Evolutionary conservation across 2,888 invertebrate genomes (phyloP), one percentile per base, ranked within the genome.

Genomic region (Anoncus sp.): DNA sequence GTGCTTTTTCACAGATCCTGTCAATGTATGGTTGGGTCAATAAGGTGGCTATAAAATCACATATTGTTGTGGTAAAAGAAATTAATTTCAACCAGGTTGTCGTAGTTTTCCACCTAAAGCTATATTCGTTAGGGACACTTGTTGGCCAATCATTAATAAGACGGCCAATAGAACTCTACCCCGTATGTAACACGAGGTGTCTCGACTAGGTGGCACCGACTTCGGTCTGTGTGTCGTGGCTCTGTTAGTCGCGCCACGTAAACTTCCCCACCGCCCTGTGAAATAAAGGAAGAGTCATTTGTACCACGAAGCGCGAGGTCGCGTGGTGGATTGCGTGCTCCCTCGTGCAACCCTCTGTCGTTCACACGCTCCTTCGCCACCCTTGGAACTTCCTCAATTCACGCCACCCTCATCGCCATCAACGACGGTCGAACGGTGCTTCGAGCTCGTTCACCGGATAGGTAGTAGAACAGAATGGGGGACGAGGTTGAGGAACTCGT

Each of bases 261-360:
- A 47, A 71, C 53, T 27, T 27, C 53, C 53, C 35, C 71, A 53
- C 60, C 40, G 22, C 22, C 53, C 7, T 67, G 82, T 73, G 84
- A 79, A 84, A 84, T 82, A 80, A 75, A 80, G 85, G 82, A 87
- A 87, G 87, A 87, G 84, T 88, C 87, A 88, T 90, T 89, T 89
- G 90, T 89, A 88, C 89, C 89, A 90, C 85, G 87, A 86, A 87
- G 88, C 82, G 88, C 89, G 88, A 88, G 87, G 85, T 88, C 87
- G 86, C 86, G 77, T 76, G 80, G 82, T 51, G 51, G 87, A 82
- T 89, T 88, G 90, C 90, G 88, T 89, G 89, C 83, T 86, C 83
- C 76, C 82, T 79, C 79, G 83, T 84, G 84, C 86, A 85, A 86
- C 80, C 82, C 85, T 67, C 66, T 84, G 86, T 83, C 88, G 85